These are phyloP conservation scores for Thera britannica DNA, from an alignment of 2,888 invertebrate species.

Conservation along the genomic window DNA sequence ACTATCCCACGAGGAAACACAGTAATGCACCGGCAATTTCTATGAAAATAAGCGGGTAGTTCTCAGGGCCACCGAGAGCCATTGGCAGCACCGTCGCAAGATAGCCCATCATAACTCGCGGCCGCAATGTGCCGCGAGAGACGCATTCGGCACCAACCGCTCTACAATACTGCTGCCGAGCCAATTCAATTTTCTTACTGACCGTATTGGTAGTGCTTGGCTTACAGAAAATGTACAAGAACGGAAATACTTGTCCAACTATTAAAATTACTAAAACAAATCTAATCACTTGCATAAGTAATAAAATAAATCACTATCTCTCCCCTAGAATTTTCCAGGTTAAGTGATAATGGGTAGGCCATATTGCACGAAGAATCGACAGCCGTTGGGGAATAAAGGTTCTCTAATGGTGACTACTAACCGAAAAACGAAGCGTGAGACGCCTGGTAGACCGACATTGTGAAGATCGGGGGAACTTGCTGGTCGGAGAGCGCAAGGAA, in stretches of 20 bases:
- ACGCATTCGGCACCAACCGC: constrained; percentile 74
- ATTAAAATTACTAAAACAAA: too few species aligned
- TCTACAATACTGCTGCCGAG: constrained; percentile 40
- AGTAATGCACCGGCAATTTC: constrained; percentile 33
- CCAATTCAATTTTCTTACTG: constrained; percentile 81
- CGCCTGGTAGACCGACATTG: too few species aligned
- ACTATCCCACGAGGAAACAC: constrained; percentile 22
- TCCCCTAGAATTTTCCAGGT: too few species aligned
- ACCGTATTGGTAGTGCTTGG: constrained; percentile 65
- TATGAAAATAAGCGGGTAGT: constrained; percentile 43
- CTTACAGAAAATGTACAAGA: constrained; percentile 12
- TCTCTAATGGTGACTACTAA: too few species aligned
- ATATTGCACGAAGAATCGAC: too few species aligned
- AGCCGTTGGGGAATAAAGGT: too few species aligned
- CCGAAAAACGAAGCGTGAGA: too few species aligned
- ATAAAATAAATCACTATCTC: too few species aligned
- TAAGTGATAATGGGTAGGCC: too few species aligned
- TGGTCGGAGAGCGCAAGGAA: too few species aligned
- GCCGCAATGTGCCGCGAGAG: constrained; percentile 71
- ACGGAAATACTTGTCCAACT: background rate
- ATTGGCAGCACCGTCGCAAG: constrained; percentile 39
- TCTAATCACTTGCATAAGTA: too few species aligned
- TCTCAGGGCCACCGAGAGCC: constrained; percentile 39
- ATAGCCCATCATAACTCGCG: constrained; percentile 63
- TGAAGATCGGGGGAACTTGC: too few species aligned